Evolutionary conservation across 2,113 vertebrate genomes (phyloP).

Genomic region (Atherinomorus stipes): DNA sequence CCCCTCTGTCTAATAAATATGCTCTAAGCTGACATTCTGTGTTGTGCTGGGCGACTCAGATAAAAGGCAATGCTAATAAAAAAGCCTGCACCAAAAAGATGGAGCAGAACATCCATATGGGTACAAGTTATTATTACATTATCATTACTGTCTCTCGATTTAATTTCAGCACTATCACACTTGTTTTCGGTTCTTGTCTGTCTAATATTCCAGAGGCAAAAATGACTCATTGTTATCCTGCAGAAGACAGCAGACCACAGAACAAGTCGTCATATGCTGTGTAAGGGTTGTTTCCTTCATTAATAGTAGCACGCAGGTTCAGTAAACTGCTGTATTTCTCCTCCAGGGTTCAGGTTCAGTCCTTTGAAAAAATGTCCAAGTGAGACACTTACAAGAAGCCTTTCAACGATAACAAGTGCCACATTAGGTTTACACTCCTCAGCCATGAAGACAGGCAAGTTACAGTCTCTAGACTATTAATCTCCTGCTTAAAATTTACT

Average conservation of each 20-base stretch:
- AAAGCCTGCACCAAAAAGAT: slow-evolving; percentile 41
- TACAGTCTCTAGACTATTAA: slow-evolving; percentile 62
- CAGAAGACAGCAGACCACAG: slow-evolving; percentile 12
- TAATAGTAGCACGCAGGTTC: slow-evolving; percentile 44
- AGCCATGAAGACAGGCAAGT: slow-evolving; percentile 35
- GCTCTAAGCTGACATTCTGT: slow-evolving; percentile 31
- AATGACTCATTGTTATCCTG: background rate
- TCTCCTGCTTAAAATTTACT: slow-evolving; percentile 52
- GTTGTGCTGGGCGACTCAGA: slow-evolving; percentile 44
- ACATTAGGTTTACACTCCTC: slow-evolving; percentile 66
- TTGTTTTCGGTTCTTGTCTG: background rate
- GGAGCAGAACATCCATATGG: slow-evolving; percentile 24
- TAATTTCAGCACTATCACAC: slow-evolving; percentile 30
- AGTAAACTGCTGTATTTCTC: slow-evolving; percentile 53
- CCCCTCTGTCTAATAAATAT: slow-evolving; percentile 21
- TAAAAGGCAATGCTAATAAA: slow-evolving; percentile 46
- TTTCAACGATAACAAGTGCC: slow-evolving; percentile 68
- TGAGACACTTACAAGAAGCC: slow-evolving; percentile 58
- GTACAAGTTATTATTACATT: slow-evolving; percentile 19
- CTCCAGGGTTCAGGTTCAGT: slow-evolving; percentile 50
- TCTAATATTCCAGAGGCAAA: background rate
- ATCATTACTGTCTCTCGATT: slow-evolving; percentile 50
- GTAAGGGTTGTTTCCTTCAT: slow-evolving; percentile 29
- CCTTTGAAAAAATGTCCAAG: slow-evolving; percentile 56
- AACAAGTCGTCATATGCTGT: slow-evolving; percentile 3